Percentiles rank a stretch among this genome's conserved stretches.
These are phyloP conservation scores for Macrophya annulata DNA, from an alignment of 2,888 invertebrate species.

Conservation along the genomic window DNA sequence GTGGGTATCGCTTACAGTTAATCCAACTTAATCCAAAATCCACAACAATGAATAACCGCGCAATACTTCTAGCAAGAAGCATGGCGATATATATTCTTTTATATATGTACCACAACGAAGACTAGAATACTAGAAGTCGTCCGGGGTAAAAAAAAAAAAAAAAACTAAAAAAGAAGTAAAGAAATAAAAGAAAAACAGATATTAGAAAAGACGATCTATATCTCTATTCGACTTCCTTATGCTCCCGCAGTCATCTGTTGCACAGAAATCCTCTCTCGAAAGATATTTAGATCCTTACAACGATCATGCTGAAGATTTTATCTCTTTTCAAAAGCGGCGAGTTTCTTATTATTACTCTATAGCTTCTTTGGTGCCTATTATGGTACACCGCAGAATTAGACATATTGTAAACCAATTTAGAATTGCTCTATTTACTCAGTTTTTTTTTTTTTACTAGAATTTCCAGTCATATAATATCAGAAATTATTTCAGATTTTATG, in stretches of 20 bases:
- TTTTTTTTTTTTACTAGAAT: background rate
- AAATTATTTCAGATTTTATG: too few species aligned
- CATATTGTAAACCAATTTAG: background rate
- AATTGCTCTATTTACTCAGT: background rate
- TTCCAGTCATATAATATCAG: too few species aligned
- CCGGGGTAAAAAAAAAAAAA: constrained; percentile 6
- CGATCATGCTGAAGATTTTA: constrained; percentile 29
- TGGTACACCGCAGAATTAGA: background rate
- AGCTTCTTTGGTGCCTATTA: background rate
- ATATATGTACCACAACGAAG: background rate
- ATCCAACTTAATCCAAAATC: constrained; percentile 68
- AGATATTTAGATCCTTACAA: background rate
- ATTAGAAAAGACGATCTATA: constrained; percentile 1
- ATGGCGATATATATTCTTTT: background rate
- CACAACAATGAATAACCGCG: constrained; percentile 62
- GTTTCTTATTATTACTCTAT: background rate
- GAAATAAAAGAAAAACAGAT: background rate
- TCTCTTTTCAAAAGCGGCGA: constrained; percentile 14
- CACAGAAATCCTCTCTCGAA: background rate
- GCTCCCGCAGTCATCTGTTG: constrained; percentile 31
- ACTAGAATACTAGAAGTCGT: constrained; percentile 13
- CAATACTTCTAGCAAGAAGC: background rate
- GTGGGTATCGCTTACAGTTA: constrained; percentile 73
- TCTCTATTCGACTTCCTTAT: constrained; percentile 9
- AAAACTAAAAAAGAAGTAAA: background rate